Conservation (phyloP, 1,140 invertebrate species). For the Oscheius sp. region DNA sequence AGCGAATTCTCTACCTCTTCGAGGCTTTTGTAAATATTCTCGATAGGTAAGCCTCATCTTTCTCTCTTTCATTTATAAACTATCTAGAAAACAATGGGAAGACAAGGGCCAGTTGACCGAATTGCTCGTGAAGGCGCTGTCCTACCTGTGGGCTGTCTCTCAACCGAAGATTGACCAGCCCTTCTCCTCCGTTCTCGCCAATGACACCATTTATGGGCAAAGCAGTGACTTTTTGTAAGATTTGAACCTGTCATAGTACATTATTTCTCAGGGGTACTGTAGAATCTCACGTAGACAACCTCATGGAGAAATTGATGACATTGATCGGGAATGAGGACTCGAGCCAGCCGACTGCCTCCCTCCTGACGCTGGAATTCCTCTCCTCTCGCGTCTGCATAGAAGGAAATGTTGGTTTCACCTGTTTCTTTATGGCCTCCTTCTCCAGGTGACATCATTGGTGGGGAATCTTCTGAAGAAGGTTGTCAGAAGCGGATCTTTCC, state of each 20-base stretch:
- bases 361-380: neutral
- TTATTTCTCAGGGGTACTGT: neutral
- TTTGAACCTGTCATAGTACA: neutral
- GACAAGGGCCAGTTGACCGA: neutral
- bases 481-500: neutral
- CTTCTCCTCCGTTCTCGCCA: constrained; percentile 83
- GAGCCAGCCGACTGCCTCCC: neutral
- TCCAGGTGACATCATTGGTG: neutral
- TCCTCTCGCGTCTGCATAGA: neutral
- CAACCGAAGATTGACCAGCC: constrained; percentile 79
- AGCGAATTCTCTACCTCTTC: constrained; percentile 72
- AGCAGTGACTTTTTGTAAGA: constrained; percentile 76
- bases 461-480: neutral
- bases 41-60: constrained; percentile 66
- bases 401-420: neutral
- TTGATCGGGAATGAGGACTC: neutral
- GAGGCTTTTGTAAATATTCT: constrained; percentile 74
- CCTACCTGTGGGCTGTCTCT: constrained; percentile 72
- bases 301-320: neutral
- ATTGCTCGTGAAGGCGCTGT: constrained; percentile 72
- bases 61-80: too few species aligned
- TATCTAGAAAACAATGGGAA: neutral
- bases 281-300: neutral
- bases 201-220: constrained; percentile 84
- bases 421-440: too few species aligned